Evolutionary conservation across 2,113 vertebrate species (phyloP).

Genomic region (Pygoscelis antarcticus): DNA sequence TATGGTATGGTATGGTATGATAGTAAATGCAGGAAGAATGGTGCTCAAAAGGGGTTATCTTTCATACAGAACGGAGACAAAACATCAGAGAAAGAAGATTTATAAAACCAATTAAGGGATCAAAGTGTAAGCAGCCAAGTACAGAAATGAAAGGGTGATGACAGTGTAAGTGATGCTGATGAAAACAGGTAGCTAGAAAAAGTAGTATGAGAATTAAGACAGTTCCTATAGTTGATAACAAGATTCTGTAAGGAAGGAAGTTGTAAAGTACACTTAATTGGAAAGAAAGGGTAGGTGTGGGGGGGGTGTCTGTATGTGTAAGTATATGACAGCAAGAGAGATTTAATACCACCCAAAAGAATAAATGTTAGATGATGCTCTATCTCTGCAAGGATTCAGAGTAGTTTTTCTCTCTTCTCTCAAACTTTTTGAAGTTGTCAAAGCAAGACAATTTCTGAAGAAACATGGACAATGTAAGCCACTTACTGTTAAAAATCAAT

Average conservation of each 20-base stretch:
- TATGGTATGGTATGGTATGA: background rate
- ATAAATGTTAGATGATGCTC: background rate
- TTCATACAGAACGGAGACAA: background rate
- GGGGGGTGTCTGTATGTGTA: background rate
- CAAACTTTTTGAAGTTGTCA: background rate
- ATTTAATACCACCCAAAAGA: background rate
- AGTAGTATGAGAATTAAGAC: background rate
- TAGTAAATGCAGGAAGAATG: background rate
- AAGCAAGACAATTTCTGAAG: conserved; percentile 19
- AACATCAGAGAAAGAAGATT: background rate
- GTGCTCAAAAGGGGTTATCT: background rate
- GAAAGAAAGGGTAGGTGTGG: background rate
- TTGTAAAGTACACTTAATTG: background rate
- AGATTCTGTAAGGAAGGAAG: background rate
- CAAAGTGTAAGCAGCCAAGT: background rate
- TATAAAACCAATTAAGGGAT: background rate
- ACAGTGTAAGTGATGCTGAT: background rate
- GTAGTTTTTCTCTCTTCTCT: background rate
- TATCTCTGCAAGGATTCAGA: background rate
- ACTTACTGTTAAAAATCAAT: conserved; percentile 65
- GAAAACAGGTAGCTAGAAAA: background rate
- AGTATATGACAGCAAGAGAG: background rate
- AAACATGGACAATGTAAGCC: conserved; percentile 15
- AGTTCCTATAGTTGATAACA: background rate
- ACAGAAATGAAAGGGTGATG: background rate